Evolutionary conservation across 2,888 invertebrate genomes (phyloP).

Genomic region (Xanthorhoe designata): DNA sequence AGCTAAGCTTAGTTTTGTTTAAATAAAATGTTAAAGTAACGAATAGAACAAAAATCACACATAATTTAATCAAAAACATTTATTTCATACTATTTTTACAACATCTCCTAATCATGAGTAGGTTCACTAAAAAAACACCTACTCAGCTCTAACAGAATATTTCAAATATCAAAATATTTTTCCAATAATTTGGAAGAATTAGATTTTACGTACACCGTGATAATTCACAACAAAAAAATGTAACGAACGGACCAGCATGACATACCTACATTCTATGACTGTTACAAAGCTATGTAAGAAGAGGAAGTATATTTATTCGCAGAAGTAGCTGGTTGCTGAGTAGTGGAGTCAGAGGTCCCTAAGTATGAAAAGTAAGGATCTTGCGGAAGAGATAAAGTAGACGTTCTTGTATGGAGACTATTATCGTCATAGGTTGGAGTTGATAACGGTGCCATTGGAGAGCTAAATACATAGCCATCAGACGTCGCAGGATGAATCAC

Average conservation of each 20-base stretch:
- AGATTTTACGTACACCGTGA: neutral
- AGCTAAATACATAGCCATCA: conserved; percentile 66
- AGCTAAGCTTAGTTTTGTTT: too few species aligned
- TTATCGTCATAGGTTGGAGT: conserved; percentile 73
- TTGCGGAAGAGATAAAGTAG: conserved; percentile 61
- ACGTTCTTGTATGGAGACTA: conserved; percentile 58
- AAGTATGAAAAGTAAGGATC: conserved; percentile 75
- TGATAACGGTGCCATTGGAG: conserved; percentile 58
- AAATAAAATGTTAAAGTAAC: too few species aligned
- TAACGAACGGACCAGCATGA: neutral
- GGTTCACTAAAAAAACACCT: too few species aligned
- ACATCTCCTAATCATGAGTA: too few species aligned
- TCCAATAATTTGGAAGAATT: neutral
- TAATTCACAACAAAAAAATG: neutral
- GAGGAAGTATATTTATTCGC: conserved; percentile 65
- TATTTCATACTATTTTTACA: too few species aligned
- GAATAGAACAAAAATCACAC: too few species aligned
- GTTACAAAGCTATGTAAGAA: conserved; percentile 74
- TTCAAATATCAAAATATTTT: neutral
- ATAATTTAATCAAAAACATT: too few species aligned
- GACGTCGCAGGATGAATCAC: conserved; percentile 65
- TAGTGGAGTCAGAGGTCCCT: conserved; percentile 59
- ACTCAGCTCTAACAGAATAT: too few species aligned
- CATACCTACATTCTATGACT: neutral
- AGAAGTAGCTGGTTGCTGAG: conserved; percentile 58